phyloP scores from a whole-genome alignment of 2,797 vertebrate species.

The Gymnoscopelus microlampas region DNA sequence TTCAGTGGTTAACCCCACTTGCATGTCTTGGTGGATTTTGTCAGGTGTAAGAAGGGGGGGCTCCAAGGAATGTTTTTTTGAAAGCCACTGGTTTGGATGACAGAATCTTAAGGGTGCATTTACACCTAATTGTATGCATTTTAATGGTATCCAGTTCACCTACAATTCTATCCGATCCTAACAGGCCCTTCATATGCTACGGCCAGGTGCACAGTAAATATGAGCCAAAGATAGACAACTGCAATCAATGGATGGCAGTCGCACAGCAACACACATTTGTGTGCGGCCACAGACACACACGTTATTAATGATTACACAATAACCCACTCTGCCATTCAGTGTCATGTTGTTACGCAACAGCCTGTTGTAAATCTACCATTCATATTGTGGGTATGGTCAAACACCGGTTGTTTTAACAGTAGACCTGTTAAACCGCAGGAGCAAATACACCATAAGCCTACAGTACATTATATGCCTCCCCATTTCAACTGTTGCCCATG shows the following conservation, averaged over 20 bases:
- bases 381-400: neutral
- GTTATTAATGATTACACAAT: neutral
- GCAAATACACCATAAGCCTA: neutral
- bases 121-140: no score
- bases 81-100: no score
- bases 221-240: conserved; percentile 40
- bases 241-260: neutral
- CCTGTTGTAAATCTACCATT: neutral
- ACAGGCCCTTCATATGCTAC: no score
- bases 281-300: neutral
- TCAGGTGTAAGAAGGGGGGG: no score
- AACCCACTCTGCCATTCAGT: neutral
- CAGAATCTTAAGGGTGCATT: no score
- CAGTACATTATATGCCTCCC: no score
- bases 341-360: neutral
- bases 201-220: neutral
- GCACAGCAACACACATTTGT: no score
- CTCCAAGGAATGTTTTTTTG: no score
- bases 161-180: no score
- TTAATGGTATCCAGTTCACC: no score
- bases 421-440: neutral
- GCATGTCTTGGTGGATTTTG: no score
- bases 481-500: neutral
- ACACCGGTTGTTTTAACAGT: neutral
- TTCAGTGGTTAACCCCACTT: no score